Percentiles rank a stretch among this genome's conserved stretches.
Conservation (phyloP, 1,140 invertebrate genomes). For the Thaumatotibia leucotreta region DNA sequence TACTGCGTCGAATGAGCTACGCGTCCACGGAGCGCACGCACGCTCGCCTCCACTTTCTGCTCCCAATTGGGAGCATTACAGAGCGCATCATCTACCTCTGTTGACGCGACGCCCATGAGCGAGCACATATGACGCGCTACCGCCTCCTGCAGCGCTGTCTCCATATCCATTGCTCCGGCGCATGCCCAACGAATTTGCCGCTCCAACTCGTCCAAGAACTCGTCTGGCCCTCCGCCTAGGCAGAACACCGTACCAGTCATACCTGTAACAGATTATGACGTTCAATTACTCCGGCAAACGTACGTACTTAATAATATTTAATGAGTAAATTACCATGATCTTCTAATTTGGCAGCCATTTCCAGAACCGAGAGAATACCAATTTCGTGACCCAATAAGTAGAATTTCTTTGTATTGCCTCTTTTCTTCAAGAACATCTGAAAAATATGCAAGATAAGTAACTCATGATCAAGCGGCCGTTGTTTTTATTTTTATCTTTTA, state of each 20-base stretch:
- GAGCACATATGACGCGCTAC: slow-evolving; percentile 8
- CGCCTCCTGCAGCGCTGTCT: not conserved
- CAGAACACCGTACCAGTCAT: slow-evolving; percentile 15
- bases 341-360: not conserved
- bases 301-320: not conserved
- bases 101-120: not conserved
- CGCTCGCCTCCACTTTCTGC: slow-evolving; percentile 3
- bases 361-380: not conserved
- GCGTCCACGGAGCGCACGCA: not conserved
- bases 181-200: not conserved
- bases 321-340: not conserved
- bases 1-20: slow-evolving; percentile 13
- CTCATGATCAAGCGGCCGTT: too few relatives aligned
- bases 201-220: slow-evolving; percentile 3
- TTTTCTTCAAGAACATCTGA: not conserved
- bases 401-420: not conserved
- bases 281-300: not conserved
- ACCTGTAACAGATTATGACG: slow-evolving; percentile 17
- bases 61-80: not conserved
- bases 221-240: slow-evolving; percentile 16
- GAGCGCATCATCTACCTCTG: not conserved
- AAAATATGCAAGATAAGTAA: not conserved
- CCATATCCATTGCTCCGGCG: not conserved
- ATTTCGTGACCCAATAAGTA: slow-evolving; percentile 1
- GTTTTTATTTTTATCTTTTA: too few relatives aligned